phyloP scores from a whole-genome alignment of 2,113 vertebrate genomes.

The Sebastes fasciatus region DNA sequence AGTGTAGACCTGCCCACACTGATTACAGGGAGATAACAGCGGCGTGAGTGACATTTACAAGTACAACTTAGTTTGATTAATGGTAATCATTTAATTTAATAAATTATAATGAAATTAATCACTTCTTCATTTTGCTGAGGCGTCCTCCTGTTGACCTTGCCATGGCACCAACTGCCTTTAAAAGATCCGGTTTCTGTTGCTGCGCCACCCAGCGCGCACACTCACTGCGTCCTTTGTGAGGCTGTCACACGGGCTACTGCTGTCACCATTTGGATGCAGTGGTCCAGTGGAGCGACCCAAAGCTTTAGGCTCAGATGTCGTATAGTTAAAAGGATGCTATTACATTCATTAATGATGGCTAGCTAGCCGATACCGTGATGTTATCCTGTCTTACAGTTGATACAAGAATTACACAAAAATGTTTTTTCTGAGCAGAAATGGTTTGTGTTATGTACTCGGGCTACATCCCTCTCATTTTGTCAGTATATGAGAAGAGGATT shows the following conservation, averaged over 20 bases:
- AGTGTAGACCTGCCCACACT: not conserved
- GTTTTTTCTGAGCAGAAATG: not conserved
- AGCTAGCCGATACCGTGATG: not conserved
- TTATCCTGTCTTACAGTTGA: slow-evolving; percentile 5
- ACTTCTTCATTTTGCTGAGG: not conserved
- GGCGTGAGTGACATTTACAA: not conserved
- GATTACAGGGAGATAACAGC: not conserved
- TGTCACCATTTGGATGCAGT: slow-evolving; percentile 18
- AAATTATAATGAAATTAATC: not conserved
- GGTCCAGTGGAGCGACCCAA: slow-evolving; percentile 20
- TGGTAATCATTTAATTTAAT: not conserved
- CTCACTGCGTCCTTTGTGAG: slow-evolving; percentile 27
- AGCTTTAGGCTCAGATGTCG: slow-evolving; percentile 40
- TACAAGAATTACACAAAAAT: not conserved
- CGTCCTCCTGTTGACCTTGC: not conserved
- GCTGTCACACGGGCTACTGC: slow-evolving; percentile 18
- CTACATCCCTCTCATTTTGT: not conserved
- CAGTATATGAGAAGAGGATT: slow-evolving; percentile 9
- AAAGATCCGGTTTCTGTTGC: slow-evolving; percentile 21
- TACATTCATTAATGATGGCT: slow-evolving; percentile 5
- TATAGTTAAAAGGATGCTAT: not conserved
- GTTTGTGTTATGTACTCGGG: not conserved
- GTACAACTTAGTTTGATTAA: not conserved
- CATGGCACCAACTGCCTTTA: not conserved
- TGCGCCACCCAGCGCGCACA: not conserved